Evolutionary conservation across 92 coral and sea anemone species (phyloP), one percentile per base, ranked within the genome.

Genomic region (Paramuricea clavata): DNA sequence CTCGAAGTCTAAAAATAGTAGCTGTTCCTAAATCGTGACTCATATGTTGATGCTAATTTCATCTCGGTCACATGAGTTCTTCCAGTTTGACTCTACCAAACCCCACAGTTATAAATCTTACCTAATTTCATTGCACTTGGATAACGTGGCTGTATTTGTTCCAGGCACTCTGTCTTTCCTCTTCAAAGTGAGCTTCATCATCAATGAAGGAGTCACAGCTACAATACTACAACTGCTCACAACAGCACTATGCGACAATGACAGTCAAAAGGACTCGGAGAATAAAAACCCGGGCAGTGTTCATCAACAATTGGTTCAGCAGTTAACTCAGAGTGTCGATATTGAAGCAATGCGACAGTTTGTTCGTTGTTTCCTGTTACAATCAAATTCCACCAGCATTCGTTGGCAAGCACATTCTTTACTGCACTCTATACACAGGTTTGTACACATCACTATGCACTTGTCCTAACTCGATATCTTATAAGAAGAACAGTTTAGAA

Each of bases 341-440:
- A 93, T 90, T 81, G 94, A 94, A 16, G 93, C 93, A 59, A 76
- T 96, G 64, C 87, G 91, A 34, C 98, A 96, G 92, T 96, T 96
- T 90, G 98, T 96, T 0, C 94, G 91, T 41, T 93, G 89, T 35
- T 96, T 96, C 81, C 94, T 96, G 43, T 85, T 96, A 69, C 98
- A 94, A 86, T 96, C 99, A 19, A 96, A 96, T 86, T 93, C 99
- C 3, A 94, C 99, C 12, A 98, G 98, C 28, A 94, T 96, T 39
- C 92, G 99, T 15, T 96, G 99, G 99, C 99, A 96, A 84, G 98
- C 98, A 9, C 99, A 96, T 65, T 95, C 95, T 33, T 89, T 96
- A 52, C 92, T 96, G 7, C 83, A 88, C 91, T 94, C 91, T 82
- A 88, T 96, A 21, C 97, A 96, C 90, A 96, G 95, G 99, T 96